These are phyloP conservation scores for Hirtodrosophila alboralis DNA, from an alignment of 2,888 invertebrate species.

Conservation along the genomic window DNA sequence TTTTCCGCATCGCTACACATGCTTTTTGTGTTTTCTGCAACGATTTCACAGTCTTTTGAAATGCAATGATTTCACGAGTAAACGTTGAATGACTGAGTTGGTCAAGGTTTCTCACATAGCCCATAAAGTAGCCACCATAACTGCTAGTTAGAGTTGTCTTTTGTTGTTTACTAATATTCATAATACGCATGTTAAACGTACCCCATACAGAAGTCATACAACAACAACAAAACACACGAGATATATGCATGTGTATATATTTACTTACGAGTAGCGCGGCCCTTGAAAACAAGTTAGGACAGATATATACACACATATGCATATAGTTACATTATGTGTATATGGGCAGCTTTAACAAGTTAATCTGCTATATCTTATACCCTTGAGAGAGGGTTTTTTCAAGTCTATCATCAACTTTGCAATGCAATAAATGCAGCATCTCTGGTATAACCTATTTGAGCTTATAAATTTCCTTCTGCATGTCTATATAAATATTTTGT, in stretches of 20 bases:
- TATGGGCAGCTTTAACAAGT: slow-evolving; percentile 19
- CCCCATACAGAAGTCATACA: slow-evolving; percentile 16
- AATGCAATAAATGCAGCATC: too few relatives aligned
- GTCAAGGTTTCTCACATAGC: slow-evolving; percentile 69
- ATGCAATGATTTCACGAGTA: slow-evolving; percentile 58
- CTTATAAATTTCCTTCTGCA: too few relatives aligned
- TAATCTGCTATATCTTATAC: slow-evolving; percentile 15
- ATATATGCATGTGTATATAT: too few relatives aligned
- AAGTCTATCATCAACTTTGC: too few relatives aligned
- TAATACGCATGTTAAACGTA: slow-evolving; percentile 56
- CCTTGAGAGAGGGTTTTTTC: slow-evolving; percentile 1
- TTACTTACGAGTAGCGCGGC: slow-evolving; percentile 42
- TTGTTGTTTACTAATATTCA: slow-evolving; percentile 51
- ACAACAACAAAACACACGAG: slow-evolving; percentile 18
- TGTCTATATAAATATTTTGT: too few relatives aligned
- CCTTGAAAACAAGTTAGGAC: slow-evolving; percentile 55
- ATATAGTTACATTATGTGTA: too few relatives aligned
- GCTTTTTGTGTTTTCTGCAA: slow-evolving; percentile 36
- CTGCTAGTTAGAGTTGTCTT: slow-evolving; percentile 38
- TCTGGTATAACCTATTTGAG: too few relatives aligned
- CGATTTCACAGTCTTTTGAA: slow-evolving; percentile 63
- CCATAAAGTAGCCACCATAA: slow-evolving; percentile 56
- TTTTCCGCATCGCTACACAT: slow-evolving; percentile 71
- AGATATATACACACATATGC: too few relatives aligned
- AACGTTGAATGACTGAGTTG: slow-evolving; percentile 67